Percentiles rank a stretch among this genome's conserved stretches.
These are phyloP conservation scores for Myanophis thanlyinensis DNA, from an alignment of 2,113 vertebrate species.

Conservation along the genomic window DNA sequence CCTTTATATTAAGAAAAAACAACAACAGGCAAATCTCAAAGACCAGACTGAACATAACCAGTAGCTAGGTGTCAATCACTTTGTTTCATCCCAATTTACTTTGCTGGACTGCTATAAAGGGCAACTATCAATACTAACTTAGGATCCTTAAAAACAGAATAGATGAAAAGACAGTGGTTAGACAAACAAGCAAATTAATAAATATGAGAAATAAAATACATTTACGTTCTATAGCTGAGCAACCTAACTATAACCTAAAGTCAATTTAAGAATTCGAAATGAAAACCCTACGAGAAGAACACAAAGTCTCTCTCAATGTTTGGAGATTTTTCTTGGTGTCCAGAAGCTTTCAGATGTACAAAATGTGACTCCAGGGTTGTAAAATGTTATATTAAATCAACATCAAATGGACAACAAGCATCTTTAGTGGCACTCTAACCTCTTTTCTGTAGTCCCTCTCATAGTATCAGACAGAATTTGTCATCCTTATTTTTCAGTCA, in stretches of 20 bases:
- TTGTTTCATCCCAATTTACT: not conserved
- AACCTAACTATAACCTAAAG: not conserved
- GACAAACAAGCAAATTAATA: not conserved
- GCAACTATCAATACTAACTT: not conserved
- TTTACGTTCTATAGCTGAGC: not conserved
- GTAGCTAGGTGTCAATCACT: not conserved
- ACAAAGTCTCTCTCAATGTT: not conserved
- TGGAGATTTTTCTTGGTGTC: not conserved
- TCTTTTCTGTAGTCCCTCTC: not conserved
- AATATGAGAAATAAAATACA: not conserved
- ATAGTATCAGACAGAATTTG: not conserved
- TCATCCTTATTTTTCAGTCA: not conserved
- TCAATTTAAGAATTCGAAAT: not conserved
- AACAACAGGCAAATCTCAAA: constrained; percentile 20
- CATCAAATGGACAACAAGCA: not conserved
- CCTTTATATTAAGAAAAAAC: not conserved
- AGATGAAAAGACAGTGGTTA: not conserved
- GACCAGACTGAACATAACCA: constrained; percentile 20
- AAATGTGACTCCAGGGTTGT: not conserved
- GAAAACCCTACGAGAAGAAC: not conserved
- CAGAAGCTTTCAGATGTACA: not conserved
- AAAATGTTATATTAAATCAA: not conserved
- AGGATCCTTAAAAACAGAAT: not conserved
- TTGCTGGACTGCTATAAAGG: not conserved
- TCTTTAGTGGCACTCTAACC: not conserved